Evolutionary conservation across 92 coral and sea anemone genomes (phyloP).

Genomic region (Epizoanthus fatuus): DNA sequence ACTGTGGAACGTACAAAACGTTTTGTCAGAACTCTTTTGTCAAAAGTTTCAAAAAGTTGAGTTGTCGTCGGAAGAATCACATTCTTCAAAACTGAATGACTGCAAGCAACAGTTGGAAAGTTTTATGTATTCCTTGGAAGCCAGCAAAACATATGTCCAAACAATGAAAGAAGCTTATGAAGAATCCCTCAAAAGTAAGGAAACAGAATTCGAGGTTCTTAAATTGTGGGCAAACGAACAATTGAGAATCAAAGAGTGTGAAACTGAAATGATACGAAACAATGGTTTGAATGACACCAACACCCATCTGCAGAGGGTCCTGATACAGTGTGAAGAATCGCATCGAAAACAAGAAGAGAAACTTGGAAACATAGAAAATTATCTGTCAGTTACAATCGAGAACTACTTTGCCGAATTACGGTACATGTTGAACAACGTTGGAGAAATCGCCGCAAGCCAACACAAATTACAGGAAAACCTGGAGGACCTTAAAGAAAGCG

Average conservation of each 20-base stretch:
- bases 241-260: slow-evolving; percentile 9
- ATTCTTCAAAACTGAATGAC: not conserved
- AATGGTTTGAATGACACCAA: not conserved
- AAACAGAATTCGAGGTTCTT: slow-evolving; percentile 10
- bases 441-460: not conserved
- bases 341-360: slow-evolving; percentile 15
- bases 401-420: not conserved
- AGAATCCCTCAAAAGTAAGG: slow-evolving; percentile 7
- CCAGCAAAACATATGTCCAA: not conserved
- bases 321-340: not conserved
- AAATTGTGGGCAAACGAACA: slow-evolving; percentile 24
- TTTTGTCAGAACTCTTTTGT: not conserved
- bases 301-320: not conserved
- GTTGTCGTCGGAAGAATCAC: too few species aligned
- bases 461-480: not conserved
- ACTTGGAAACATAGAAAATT: not conserved
- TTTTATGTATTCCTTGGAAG: not conserved
- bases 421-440: not conserved
- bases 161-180: slow-evolving; percentile 9
- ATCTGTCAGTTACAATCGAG: not conserved
- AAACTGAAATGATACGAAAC: slow-evolving; percentile 19
- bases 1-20: not conserved
- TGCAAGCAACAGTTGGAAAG: not conserved
- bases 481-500: not conserved
- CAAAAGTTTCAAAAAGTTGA: not conserved